A percentile compares a stretch with the other conserved stretches of the same genome.
Evolutionary conservation across 2,113 vertebrate genomes (phyloP).

Genomic region (Muntiacus reevesi): DNA sequence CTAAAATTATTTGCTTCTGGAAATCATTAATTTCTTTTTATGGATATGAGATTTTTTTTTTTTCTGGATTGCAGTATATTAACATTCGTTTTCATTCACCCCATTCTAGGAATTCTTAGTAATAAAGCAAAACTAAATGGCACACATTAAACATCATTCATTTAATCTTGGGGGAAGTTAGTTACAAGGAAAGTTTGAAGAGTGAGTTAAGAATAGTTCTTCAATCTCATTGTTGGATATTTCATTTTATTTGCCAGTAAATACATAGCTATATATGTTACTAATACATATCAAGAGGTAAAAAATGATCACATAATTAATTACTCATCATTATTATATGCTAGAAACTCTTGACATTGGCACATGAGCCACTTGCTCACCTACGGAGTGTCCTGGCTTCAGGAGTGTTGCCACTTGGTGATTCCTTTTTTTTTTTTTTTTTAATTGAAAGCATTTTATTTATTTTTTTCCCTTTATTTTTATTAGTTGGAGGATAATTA

Average conservation of each 20-base stretch:
- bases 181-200: not conserved
- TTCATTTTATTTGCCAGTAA: not conserved
- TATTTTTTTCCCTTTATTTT: too few species aligned
- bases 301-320: not conserved
- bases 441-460: too few species aligned
- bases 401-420: not conserved
- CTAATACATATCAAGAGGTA: not conserved
- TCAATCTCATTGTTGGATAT: not conserved
- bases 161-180: not conserved
- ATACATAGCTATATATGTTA: not conserved
- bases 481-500: too few species aligned
- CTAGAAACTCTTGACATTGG: not conserved
- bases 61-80: constrained; percentile 12
- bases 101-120: constrained; percentile 13
- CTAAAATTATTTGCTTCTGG: constrained; percentile 52
- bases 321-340: not conserved
- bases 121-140: not conserved
- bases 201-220: not conserved
- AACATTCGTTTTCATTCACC: constrained; percentile 32
- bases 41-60: constrained; percentile 30
- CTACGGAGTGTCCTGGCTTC: not conserved
- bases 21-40: constrained; percentile 57
- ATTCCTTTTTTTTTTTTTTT: too few species aligned
- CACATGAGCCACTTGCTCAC: not conserved
- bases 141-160: not conserved